Conservation (phyloP, 2,797 vertebrate genomes). For the Galaxias olidus region DNA sequence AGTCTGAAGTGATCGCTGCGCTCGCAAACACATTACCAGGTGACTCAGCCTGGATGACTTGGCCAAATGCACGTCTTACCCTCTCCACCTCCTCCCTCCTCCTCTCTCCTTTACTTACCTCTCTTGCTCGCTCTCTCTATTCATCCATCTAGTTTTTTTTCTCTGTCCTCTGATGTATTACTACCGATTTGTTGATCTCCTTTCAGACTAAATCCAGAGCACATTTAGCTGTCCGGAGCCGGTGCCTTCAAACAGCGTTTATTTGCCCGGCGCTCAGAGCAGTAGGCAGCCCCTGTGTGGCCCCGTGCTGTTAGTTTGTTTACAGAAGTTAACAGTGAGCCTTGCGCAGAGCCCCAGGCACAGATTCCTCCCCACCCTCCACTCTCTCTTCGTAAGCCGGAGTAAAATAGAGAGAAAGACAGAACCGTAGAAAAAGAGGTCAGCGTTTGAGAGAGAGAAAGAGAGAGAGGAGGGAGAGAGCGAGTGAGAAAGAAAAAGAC, state of each 20-base stretch:
- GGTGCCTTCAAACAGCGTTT: not conserved
- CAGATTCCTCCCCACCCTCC: conserved; percentile 11
- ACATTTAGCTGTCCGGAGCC: not conserved
- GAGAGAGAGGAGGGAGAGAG: not conserved
- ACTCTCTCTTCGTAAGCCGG: conserved; percentile 11
- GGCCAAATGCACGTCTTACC: no score
- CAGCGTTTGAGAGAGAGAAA: conserved; percentile 1
- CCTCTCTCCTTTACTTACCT: not conserved
- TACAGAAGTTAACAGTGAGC: conserved; percentile 27
- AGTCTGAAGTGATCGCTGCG: no score
- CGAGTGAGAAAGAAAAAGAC: not conserved
- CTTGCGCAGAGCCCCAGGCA: conserved; percentile 2
- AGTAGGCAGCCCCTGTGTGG: conserved; percentile 23
- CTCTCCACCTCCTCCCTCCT: not conserved
- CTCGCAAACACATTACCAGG: no score
- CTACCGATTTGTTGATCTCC: no score
- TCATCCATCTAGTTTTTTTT: not conserved
- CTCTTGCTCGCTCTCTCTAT: not conserved
- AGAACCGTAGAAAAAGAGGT: no score
- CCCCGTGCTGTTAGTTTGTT: conserved; percentile 26
- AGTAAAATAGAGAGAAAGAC: not conserved
- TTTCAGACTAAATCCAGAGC: no score
- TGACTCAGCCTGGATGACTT: no score
- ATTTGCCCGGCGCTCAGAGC: conserved; percentile 8
- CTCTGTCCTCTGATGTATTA: not conserved